phyloP scores from a whole-genome alignment of 2,113 vertebrate species.

The Phycodurus eques region DNA sequence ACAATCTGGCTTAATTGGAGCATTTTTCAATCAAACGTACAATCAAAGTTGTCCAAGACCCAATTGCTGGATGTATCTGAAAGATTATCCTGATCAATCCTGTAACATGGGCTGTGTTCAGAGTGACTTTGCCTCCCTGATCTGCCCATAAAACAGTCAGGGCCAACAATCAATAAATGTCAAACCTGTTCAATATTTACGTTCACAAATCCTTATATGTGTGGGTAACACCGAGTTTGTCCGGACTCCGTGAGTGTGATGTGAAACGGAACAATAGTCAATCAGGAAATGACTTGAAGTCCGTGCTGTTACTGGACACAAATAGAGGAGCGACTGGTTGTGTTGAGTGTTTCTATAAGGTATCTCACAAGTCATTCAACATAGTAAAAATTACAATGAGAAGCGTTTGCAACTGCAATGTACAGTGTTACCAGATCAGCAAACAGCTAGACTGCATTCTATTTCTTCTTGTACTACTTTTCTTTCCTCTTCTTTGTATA shows the following conservation, averaged over 20 bases:
- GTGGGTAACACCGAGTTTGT: too few relatives aligned
- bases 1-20: not conserved
- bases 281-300: too few relatives aligned
- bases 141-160: not conserved
- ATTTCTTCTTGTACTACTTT: too few relatives aligned
- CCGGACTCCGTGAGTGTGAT: not conserved
- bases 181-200: not conserved
- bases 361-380: too few relatives aligned
- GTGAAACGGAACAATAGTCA: not conserved
- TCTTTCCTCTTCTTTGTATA: too few relatives aligned
- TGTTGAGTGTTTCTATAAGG: too few relatives aligned
- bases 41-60: not conserved
- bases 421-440: too few relatives aligned
- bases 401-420: too few relatives aligned
- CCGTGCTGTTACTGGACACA: too few relatives aligned
- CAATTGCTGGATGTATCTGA: not conserved
- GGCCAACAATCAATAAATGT: not conserved
- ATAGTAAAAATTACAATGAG: too few relatives aligned
- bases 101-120: not conserved
- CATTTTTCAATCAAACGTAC: not conserved
- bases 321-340: too few relatives aligned
- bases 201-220: not conserved
- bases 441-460: too few relatives aligned
- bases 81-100: not conserved
- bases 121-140: not conserved